Conservation (phyloP, 2,888 invertebrate genomes). For the Archips xylosteana region DNA sequence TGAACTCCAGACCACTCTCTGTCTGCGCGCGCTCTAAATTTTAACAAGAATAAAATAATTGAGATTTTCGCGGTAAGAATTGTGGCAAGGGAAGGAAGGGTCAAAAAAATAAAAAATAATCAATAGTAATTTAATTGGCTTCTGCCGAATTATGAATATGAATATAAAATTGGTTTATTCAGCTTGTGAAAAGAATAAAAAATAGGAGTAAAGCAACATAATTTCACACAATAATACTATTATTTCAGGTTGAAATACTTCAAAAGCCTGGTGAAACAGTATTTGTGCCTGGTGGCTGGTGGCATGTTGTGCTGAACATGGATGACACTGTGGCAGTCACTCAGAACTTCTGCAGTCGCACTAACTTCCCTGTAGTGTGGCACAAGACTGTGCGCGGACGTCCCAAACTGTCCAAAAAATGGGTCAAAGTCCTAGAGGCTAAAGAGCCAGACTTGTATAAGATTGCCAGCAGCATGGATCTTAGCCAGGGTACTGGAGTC, state of each 20-base stretch:
- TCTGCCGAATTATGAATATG: no score
- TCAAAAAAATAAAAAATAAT: no score
- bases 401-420: slow-evolving; percentile 97
- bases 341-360: slow-evolving; percentile 98
- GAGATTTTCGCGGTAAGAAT: no score
- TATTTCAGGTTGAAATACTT: slow-evolving; percentile 93
- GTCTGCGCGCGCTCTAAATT: no score
- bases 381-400: slow-evolving; percentile 98
- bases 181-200: no score
- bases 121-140: no score
- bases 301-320: slow-evolving; percentile 99
- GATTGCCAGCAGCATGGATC: slow-evolving; percentile 93
- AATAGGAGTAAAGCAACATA: no score
- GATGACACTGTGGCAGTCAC: slow-evolving; percentile 99
- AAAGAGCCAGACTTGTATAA: slow-evolving; percentile 92
- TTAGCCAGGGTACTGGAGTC: slow-evolving; percentile 94
- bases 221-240: slow-evolving; percentile 10
- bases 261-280: slow-evolving; percentile 99
- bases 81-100: no score
- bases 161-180: no score
- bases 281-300: slow-evolving; percentile 99
- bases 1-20: no score
- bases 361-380: slow-evolving; percentile 99
- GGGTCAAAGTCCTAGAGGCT: slow-evolving; percentile 90
- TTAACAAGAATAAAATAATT: no score